Evolutionary conservation across 2,888 invertebrate genomes (phyloP), one percentile per base, ranked within the genome.

Genomic region (Perithous albicinctus): DNA sequence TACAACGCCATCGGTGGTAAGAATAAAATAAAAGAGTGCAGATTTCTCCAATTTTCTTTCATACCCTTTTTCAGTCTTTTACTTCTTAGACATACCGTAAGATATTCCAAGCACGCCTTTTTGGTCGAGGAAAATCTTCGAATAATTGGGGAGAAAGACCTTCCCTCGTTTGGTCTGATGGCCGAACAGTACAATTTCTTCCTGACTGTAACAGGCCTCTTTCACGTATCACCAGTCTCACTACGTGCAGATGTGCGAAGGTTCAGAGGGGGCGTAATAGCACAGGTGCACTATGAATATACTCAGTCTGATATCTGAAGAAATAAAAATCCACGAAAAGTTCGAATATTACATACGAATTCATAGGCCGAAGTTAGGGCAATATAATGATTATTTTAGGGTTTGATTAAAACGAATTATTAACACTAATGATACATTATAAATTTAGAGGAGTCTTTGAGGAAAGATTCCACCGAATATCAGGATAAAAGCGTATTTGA

Each of bases 91-190:
- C 26, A n/a, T 12, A 15, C 15, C 23, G 35, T 29, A 76, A 10
- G 26, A 75, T 64, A 75, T 80, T 75, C 69, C 64, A 23, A 70
- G 64, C 76, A 59, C 70, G 64, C n/a, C n/a, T 56, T 51, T 59
- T 29, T 12, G 46, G 15, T 29, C 46, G 12, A 29, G 56, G 32
- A 72, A 72, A 70, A 54, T 63, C 59, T 66, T 23, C 48, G 59
- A 64, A 80, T 72, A 76, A 76, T 75, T 76, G 80, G 70, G 51
- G 29, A 46, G 29, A 46, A 7, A 32, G 38, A 70, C 41, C 66
- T 32, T 38, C 5, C 48, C 29, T 35, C 38, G 35, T 38, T 74
- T 20, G 56, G 20, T 41, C 41, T 23, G 64, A 64, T 15, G 70
- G 12, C 26, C 54, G 38, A 63, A 63, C 18, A 46, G 51, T 51